A percentile compares a stretch with the other conserved stretches of the same genome.
Evolutionary conservation across 37 sponge, comb jelly and placozoan genomes (phyloP).

Genomic region (Aplysina aerophoba): DNA sequence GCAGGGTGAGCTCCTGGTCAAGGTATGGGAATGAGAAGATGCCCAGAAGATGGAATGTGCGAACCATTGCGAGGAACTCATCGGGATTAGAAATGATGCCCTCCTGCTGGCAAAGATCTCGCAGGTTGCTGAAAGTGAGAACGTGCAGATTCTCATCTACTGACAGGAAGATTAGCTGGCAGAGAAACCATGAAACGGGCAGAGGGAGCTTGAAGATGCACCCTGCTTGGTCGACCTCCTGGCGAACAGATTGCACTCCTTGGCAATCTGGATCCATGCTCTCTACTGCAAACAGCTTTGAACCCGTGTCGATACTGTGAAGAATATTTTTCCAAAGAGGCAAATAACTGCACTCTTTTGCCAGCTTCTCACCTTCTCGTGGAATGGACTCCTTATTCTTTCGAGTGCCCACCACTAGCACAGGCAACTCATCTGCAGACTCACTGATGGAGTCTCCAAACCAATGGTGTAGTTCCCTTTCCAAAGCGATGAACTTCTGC

Average conservation of each 20-base stretch:
- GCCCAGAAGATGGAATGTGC: neutral
- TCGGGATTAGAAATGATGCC: neutral
- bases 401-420: neutral
- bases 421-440: neutral
- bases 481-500: neutral
- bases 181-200: neutral
- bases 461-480: neutral
- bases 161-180: conserved; percentile 9
- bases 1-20: neutral
- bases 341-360: no score
- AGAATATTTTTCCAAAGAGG: no score
- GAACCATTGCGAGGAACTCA: neutral
- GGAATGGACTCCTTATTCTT: no score
- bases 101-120: neutral
- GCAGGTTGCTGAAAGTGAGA: neutral
- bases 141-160: neutral
- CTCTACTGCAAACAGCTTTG: no score
- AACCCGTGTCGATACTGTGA: no score
- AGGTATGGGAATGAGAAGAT: neutral
- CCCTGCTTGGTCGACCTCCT: no score
- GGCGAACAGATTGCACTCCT: no score
- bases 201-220: no score
- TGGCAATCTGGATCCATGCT: no score
- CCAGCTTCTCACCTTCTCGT: no score
- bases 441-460: neutral